These are phyloP conservation scores for Galaxias olidus DNA, from an alignment of 2,797 vertebrate genomes.

Conservation along the genomic window DNA sequence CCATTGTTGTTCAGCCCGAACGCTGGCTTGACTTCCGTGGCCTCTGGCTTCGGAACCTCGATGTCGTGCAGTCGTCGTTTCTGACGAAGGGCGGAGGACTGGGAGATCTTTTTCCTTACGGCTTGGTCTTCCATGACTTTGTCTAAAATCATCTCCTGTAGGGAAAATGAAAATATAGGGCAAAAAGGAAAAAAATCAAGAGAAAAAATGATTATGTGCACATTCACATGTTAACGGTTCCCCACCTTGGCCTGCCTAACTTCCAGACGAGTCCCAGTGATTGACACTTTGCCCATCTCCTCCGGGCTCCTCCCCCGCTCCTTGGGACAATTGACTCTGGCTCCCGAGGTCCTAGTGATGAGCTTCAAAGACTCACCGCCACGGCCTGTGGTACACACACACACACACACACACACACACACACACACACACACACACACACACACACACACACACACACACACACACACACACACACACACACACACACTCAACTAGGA, in stretches of 20 bases:
- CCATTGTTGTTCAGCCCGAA: constrained; percentile 31
- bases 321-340: constrained; percentile 77
- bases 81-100: constrained; percentile 73
- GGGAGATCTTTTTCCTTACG: constrained; percentile 78
- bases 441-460: not conserved
- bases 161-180: too few relatives aligned
- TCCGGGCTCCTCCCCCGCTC: constrained; percentile 48
- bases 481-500: not conserved
- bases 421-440: not conserved
- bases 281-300: constrained; percentile 71
- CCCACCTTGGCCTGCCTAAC: constrained; percentile 84
- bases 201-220: too few relatives aligned
- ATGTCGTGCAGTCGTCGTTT: constrained; percentile 70
- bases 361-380: constrained; percentile 84
- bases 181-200: too few relatives aligned
- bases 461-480: not conserved
- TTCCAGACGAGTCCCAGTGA: constrained; percentile 81
- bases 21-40: constrained; percentile 19
- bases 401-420: not conserved
- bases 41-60: constrained; percentile 18
- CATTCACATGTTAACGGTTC: too few relatives aligned
- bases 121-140: constrained; percentile 81
- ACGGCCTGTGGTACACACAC: constrained; percentile 71
- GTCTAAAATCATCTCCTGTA: constrained; percentile 82
- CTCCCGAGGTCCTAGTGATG: constrained; percentile 84